Evolutionary conservation across 2,113 vertebrate genomes (phyloP).

Genomic region (Mustela lutreola): DNA sequence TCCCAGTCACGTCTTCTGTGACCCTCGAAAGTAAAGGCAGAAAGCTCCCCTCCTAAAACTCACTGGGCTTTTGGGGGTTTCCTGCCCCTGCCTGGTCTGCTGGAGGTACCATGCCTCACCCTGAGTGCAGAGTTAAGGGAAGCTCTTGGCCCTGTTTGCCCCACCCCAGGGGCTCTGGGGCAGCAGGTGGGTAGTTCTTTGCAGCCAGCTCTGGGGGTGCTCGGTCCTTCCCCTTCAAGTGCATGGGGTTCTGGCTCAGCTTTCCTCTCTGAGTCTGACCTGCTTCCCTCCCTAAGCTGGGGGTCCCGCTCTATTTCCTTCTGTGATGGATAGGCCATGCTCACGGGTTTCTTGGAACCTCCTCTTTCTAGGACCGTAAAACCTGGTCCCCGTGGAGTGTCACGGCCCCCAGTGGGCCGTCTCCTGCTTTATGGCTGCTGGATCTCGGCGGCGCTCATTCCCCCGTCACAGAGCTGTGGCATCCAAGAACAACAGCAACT

Average conservation of each 20-base stretch:
- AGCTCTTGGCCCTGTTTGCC: not conserved
- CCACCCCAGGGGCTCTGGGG: not conserved
- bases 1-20: not conserved
- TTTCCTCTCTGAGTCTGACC: not conserved
- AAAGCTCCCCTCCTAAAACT: not conserved
- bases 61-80: not conserved
- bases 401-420: not conserved
- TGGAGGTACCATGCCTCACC: fast-evolving
- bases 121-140: not conserved
- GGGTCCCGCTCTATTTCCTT: not conserved
- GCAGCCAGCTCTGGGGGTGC: not conserved
- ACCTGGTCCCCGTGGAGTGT: not conserved
- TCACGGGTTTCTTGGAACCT: slow-evolving; percentile 34
- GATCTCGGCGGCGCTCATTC: not conserved
- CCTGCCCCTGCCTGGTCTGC: not conserved
- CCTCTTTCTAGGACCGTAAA: slow-evolving; percentile 37
- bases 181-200: not conserved
- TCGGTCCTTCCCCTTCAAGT: not conserved
- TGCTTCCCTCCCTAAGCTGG: not conserved
- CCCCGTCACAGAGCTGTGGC: not conserved
- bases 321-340: not conserved
- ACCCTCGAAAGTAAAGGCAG: not conserved
- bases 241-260: not conserved
- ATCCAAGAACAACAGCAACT: slow-evolving; percentile 46
- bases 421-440: slow-evolving; percentile 28